Conservation (phyloP, 2,888 invertebrate species). For the Euplexia lucipara region DNA sequence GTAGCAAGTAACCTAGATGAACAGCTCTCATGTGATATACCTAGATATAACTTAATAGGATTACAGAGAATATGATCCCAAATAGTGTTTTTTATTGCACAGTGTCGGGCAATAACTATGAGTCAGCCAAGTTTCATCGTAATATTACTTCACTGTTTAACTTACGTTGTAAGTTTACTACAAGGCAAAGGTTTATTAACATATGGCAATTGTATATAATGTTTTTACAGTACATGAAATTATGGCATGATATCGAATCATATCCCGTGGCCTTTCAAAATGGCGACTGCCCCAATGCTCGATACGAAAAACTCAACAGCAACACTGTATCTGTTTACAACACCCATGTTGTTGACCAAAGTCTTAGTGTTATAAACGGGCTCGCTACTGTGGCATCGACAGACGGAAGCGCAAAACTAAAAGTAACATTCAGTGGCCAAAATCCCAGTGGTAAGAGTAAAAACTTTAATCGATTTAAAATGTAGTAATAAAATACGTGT, state of each 20-base stretch:
- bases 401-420: conserved; percentile 91
- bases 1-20: too few relatives aligned
- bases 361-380: conserved; percentile 68
- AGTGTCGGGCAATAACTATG: neutral
- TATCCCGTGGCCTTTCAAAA: conserved; percentile 73
- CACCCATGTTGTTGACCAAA: conserved; percentile 71
- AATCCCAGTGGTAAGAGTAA: conserved; percentile 65
- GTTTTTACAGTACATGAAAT: conserved; percentile 67
- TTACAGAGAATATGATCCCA: too few relatives aligned
- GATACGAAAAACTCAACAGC: conserved; percentile 61
- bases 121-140: too few relatives aligned
- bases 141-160: too few relatives aligned
- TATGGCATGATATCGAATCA: conserved; percentile 75
- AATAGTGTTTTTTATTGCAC: neutral
- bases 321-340: conserved; percentile 59
- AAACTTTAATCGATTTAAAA: too few relatives aligned
- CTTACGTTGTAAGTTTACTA: too few relatives aligned
- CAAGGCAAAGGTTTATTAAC: too few relatives aligned
- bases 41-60: neutral
- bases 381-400: conserved; percentile 74
- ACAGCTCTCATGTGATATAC: neutral
- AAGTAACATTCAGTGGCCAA: conserved; percentile 91
- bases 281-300: conserved; percentile 75
- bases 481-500: too few relatives aligned
- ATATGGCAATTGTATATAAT: neutral